Base-by-base conservation (phyloP, 1,140 invertebrate genomes). In the Bombus consobrinus region DNA sequence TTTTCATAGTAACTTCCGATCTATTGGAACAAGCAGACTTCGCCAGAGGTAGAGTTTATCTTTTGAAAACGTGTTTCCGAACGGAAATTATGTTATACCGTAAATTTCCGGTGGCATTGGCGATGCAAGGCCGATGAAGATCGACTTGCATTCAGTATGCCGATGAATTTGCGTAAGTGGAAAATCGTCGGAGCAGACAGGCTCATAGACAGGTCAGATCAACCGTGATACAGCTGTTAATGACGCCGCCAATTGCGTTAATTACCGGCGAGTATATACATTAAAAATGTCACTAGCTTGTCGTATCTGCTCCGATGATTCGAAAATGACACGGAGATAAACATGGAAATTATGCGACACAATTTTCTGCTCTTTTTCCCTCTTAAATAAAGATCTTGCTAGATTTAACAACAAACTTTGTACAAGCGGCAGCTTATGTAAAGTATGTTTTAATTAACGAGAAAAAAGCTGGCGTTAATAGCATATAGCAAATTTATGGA, bases 1-100 rank as follows among this genome's bases (percentile, higher is more conserved):
- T 87, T 87, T 83, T 87, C 47, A 13, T 43, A 18, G 18, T 2
- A 28, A 57, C 25, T 81, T 53, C 18, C 62, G 22, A 12, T 47
- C 28, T 12, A 13, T 8, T 6, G 2, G 28, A 72, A n/a, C 79
- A 59, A 72, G 12, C 68, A 59, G 28, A 22, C 10, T 66, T 73
- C n/a, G 32, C 18, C 34, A 47, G 41, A 69, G 43, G 43, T 37
- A 28, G 53, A 39, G 28, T 34, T 72, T 57, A 75, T 53, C 77
- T 75, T 85, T 81, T 77, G 71, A 66, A 59, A 73, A 18, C 64
- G 66, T 1, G 15, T 28, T 66, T n/a, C 32, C 47, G 83, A 12
- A 5, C 86, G 85, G 89, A 90, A 89, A 90, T 90, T 87, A 88
- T 83, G 77, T 85, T 73, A 87, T 89, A 57, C 77, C 69, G 78